Evolutionary conservation across 2,888 invertebrate genomes (phyloP), one percentile per base, ranked within the genome.

Genomic region (Heliconius ismenius): DNA sequence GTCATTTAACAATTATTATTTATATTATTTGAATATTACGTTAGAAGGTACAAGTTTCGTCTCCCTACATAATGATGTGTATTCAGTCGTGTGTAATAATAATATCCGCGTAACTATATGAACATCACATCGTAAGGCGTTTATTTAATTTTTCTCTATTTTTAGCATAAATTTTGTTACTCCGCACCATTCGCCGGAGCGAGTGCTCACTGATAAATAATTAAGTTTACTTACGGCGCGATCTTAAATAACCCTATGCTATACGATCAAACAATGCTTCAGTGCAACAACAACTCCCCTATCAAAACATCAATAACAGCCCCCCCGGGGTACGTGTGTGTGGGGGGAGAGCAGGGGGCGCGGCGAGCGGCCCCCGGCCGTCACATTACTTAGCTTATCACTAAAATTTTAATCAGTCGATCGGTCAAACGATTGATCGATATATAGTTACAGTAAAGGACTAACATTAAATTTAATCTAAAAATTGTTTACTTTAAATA

Each of bases 381-480:
- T 86, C 89, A 87, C 77, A 90, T 92, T 90, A 92, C 93, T 93
- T 94, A 93, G 93, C 94, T 93, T 93, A 93, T 85, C 92, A 93
- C 93, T 93, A 94, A 93, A 93, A 93, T 94, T 94, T 93, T 94
- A 93, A 93, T 94, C 94, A 94, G 94, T 94, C 94, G 93, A 94
- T 94, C 94, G 94, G 92, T 93, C 94, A 93, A 93, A 91, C 90
- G 92, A 92, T 93, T 93, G 93, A 94, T 93, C 93, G 93, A 94
- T 94, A 92, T 92, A 93, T 18, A 49, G 15, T 91, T 93, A 93
- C 92, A 93, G 93, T 93, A 93, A 92, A 92, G 90, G 93, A 93
- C 94, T 93, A 94, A 94, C 88, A 94, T 94, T 93, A 94, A 93
- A 93, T 93, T 94, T 93, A 94, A 94, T 93, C 93, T 93, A 94